Conservation (phyloP, 2,113 vertebrate genomes). For the Equus przewalskii region DNA sequence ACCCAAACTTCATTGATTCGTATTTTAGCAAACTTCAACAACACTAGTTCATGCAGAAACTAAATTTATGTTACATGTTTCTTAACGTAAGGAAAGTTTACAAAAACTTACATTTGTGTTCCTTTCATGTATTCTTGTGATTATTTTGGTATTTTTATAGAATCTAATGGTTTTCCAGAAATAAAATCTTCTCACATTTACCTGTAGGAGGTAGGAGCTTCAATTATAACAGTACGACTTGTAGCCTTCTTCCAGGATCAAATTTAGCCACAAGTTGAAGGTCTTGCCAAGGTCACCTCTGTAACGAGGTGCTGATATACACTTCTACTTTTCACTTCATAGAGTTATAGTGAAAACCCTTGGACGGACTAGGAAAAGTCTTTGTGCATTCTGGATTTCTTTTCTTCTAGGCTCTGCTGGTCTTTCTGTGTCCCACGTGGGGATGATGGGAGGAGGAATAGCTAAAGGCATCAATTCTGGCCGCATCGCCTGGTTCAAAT, state of each 20-base stretch:
- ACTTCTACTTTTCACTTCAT: background rate
- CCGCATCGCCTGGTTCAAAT: background rate
- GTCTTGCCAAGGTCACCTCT: background rate
- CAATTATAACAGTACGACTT: background rate
- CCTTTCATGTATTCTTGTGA: conserved; percentile 1
- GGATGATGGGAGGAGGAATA: background rate
- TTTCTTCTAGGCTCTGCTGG: background rate
- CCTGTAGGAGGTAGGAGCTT: background rate
- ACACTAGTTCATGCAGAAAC: background rate
- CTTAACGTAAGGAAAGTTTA: background rate
- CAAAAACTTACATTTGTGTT: conserved; percentile 1
- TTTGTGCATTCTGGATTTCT: background rate
- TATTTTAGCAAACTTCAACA: conserved; percentile 44
- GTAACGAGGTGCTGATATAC: background rate
- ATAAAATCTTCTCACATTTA: background rate
- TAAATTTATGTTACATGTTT: background rate
- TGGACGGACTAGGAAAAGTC: background rate
- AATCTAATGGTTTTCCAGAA: conserved; percentile 26
- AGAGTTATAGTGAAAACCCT: background rate
- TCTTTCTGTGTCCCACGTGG: background rate
- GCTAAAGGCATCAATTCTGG: background rate
- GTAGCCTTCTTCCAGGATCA: background rate
- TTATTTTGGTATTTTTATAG: conserved; percentile 20
- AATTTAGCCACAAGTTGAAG: background rate
- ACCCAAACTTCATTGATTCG: conserved; percentile 36